phyloP scores from a whole-genome alignment of 2,888 invertebrate genomes.

The Andrena marginata region DNA sequence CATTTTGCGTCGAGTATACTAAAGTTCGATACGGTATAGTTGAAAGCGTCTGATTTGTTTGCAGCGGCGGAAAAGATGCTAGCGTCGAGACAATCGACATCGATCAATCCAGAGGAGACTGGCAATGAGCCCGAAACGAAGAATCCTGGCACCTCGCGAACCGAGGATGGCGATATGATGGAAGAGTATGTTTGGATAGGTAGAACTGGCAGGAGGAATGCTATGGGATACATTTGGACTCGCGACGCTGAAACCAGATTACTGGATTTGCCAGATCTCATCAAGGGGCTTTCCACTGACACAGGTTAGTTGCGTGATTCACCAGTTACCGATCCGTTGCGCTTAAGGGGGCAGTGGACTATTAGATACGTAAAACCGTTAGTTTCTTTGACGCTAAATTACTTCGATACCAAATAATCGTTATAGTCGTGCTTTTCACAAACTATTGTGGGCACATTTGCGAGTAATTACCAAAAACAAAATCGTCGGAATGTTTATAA shows the following conservation, averaged over 20 bases:
- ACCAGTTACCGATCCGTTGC: neutral
- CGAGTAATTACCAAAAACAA: too few relatives aligned
- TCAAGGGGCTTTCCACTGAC: conserved; percentile 90
- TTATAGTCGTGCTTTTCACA: too few relatives aligned
- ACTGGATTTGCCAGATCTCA: conserved; percentile 91
- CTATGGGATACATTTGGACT: conserved; percentile 93
- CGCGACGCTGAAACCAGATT: conserved; percentile 90
- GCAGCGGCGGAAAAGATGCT: conserved; percentile 80
- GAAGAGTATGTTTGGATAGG: conserved; percentile 94
- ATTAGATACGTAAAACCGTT: too few relatives aligned
- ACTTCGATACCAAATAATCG: too few relatives aligned
- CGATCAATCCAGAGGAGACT: conserved; percentile 59
- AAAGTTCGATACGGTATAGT: too few relatives aligned
- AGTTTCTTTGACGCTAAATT: too few relatives aligned
- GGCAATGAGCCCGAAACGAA: conserved; percentile 50
- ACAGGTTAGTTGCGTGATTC: conserved; percentile 82
- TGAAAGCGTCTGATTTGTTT: conserved; percentile 19
- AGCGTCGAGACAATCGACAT: conserved; percentile 77
- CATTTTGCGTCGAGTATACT: too few relatives aligned
- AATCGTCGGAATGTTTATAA: too few relatives aligned
- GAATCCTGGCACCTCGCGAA: conserved; percentile 50
- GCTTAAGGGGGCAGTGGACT: too few relatives aligned
- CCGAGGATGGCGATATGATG: conserved; percentile 86
- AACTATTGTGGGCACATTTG: too few relatives aligned
- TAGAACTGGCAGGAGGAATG: conserved; percentile 94